Evolutionary conservation across 1,140 invertebrate species (phyloP).

Genomic region (Drosophila carrolli): DNA sequence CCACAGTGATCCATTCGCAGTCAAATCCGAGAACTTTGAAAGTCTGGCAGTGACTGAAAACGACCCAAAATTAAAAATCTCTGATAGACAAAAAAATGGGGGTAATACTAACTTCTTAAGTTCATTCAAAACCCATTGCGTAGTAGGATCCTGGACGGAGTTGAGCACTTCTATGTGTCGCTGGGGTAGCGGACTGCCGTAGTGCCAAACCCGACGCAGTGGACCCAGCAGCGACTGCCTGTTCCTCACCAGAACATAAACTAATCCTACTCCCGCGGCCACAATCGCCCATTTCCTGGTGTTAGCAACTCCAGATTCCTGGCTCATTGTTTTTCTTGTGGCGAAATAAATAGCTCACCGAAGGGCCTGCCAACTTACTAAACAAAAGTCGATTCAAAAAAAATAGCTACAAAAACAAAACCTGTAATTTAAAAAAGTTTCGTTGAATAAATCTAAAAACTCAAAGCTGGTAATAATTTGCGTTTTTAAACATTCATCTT

Average conservation of each 20-base stretch:
- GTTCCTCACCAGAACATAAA: slow-evolving; percentile 59
- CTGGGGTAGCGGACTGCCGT: slow-evolving; percentile 6
- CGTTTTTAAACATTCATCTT: too few species aligned
- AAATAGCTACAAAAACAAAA: background rate
- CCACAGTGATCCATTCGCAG: slow-evolving; percentile 89
- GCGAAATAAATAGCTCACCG: background rate
- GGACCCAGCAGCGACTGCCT: slow-evolving; percentile 22
- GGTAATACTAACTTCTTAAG: slow-evolving; percentile 41
- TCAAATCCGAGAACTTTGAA: slow-evolving; percentile 88
- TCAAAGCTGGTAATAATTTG: too few species aligned
- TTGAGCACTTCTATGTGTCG: slow-evolving; percentile 60
- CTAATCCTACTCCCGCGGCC: slow-evolving; percentile 57
- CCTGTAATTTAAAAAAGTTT: background rate
- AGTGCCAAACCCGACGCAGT: slow-evolving; percentile 13
- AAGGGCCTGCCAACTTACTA: background rate
- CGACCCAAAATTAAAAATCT: background rate
- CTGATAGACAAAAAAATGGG: background rate
- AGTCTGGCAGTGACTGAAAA: slow-evolving; percentile 62
- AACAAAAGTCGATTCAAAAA: background rate
- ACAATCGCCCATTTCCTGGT: slow-evolving; percentile 45
- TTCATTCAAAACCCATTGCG: slow-evolving; percentile 53
- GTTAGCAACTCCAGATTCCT: slow-evolving; percentile 6
- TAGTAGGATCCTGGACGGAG: slow-evolving; percentile 41
- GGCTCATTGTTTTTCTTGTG: slow-evolving; percentile 25
- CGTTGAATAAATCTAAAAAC: too few species aligned